These are phyloP conservation scores for Scrobipalpa atriplicella DNA, from an alignment of 2,888 invertebrate species.

Conservation along the genomic window DNA sequence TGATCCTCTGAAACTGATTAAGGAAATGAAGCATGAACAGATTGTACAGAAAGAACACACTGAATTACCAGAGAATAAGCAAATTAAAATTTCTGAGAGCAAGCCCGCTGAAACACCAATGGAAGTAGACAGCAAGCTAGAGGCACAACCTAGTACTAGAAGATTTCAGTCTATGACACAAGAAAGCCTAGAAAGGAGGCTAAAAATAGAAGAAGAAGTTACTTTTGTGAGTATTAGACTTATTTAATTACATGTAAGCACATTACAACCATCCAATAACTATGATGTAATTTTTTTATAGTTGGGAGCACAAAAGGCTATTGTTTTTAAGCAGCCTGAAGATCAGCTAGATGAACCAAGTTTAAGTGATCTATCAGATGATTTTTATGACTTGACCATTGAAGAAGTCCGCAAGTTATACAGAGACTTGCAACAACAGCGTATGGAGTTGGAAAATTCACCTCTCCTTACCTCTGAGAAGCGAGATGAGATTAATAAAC, in stretches of 20 bases:
- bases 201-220: conserved; percentile 75
- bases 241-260: background rate
- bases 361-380: conserved; percentile 91
- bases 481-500: conserved; percentile 52
- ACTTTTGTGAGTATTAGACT: conserved; percentile 64
- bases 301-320: conserved; percentile 89
- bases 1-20: conserved; percentile 54
- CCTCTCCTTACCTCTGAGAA: conserved; percentile 85
- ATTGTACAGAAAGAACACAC: conserved; percentile 33
- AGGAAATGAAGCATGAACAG: conserved; percentile 43
- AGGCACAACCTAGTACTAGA: background rate
- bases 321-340: conserved; percentile 87
- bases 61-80: background rate
- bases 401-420: conserved; percentile 91
- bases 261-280: background rate
- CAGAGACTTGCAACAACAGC: conserved; percentile 86
- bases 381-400: conserved; percentile 93
- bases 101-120: conserved; percentile 16
- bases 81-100: background rate
- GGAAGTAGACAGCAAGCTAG: conserved; percentile 25
- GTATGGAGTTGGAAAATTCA: conserved; percentile 86
- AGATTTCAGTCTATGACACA: conserved; percentile 36
- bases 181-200: conserved; percentile 65
- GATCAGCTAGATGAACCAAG: conserved; percentile 74
- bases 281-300: conserved; percentile 58